Evolutionary conservation across 2,888 invertebrate genomes (phyloP).

Genomic region (Calephelis perditalis): DNA sequence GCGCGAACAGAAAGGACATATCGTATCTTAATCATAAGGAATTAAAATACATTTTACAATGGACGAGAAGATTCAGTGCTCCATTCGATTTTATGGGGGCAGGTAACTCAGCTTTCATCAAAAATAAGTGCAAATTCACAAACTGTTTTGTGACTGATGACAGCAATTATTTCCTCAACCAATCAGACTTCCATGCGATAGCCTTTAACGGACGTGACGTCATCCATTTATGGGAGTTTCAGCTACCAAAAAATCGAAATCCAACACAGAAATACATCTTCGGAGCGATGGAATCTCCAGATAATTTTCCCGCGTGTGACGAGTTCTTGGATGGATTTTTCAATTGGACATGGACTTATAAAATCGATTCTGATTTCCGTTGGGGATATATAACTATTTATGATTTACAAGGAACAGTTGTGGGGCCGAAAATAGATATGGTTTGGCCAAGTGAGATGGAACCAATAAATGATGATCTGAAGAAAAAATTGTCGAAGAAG

Average conservation of each 20-base stretch:
- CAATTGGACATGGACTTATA: slow-evolving; percentile 42
- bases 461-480: slow-evolving; percentile 29
- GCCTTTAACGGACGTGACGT: slow-evolving; percentile 27
- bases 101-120: slow-evolving; percentile 23
- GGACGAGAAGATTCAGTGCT: slow-evolving; percentile 20
- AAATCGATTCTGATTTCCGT: slow-evolving; percentile 33
- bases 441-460: slow-evolving; percentile 31
- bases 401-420: slow-evolving; percentile 27
- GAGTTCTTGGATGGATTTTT: slow-evolving; percentile 36
- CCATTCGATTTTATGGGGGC: slow-evolving; percentile 25
- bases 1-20: slow-evolving; percentile 21
- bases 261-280: slow-evolving; percentile 49
- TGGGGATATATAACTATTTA: slow-evolving; percentile 35
- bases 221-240: slow-evolving; percentile 17
- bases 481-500: slow-evolving; percentile 32
- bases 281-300: slow-evolving; percentile 47
- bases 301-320: slow-evolving; percentile 42
- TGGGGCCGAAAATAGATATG: slow-evolving; percentile 34
- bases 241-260: slow-evolving; percentile 31
- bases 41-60: slow-evolving; percentile 26
- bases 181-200: slow-evolving; percentile 27
- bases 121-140: slow-evolving; percentile 24
- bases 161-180: slow-evolving; percentile 17
- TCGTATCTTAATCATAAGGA: slow-evolving; percentile 25
- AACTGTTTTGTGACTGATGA: slow-evolving; percentile 31